Conservation (phyloP, 2,888 invertebrate genomes). For the Resseliella maxima region DNA sequence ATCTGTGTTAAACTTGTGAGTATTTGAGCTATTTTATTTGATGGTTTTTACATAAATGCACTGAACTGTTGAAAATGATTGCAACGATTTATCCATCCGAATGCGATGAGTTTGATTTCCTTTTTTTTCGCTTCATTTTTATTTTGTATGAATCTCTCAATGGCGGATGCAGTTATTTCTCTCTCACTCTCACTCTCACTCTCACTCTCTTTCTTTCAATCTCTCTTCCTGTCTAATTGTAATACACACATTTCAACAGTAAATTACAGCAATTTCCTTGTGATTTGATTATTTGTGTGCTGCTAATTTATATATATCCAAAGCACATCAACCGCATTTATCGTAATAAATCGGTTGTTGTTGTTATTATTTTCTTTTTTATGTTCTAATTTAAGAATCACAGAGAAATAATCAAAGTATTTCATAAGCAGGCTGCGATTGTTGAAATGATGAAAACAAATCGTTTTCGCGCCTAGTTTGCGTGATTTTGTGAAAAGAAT, state of each 20-base stretch:
- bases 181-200: too few species aligned
- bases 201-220: too few species aligned
- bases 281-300: too few species aligned
- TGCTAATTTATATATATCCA: not conserved
- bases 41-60: not conserved
- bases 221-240: too few species aligned
- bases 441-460: not conserved
- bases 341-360: not conserved
- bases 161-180: too few species aligned
- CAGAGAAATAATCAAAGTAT: not conserved
- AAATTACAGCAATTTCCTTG: too few species aligned
- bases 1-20: not conserved
- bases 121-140: not conserved
- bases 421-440: not conserved
- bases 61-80: not conserved
- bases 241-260: too few species aligned
- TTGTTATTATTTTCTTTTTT: not conserved
- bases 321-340: not conserved
- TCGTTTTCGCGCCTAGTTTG: too few species aligned
- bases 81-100: not conserved
- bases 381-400: conserved; percentile 44
- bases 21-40: not conserved
- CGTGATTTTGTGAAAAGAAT: too few species aligned
- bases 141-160: not conserved
- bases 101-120: too few species aligned